These are phyloP conservation scores for Pseudochaenichthys georgianus DNA, from an alignment of 2,797 vertebrate genomes.

Conservation along the genomic window DNA sequence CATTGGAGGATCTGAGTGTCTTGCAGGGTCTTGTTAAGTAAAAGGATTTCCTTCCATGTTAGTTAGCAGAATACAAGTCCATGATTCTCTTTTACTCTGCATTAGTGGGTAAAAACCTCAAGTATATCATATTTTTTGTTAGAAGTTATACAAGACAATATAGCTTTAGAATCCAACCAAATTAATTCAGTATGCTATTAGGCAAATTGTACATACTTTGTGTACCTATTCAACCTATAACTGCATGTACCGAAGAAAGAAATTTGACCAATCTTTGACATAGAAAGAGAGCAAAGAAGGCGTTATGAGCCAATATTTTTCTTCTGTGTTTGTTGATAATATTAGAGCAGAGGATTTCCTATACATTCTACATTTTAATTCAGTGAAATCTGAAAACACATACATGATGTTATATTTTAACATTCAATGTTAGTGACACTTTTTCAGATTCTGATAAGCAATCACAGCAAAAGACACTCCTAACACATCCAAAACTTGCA, in stretches of 20 bases:
- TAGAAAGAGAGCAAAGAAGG: not conserved
- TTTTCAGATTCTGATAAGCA: not conserved
- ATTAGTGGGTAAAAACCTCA: slow-evolving; percentile 1
- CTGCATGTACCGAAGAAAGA: not conserved
- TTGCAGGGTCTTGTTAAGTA: not conserved
- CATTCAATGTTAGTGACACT: not conserved
- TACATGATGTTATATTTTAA: not conserved
- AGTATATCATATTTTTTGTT: not conserved
- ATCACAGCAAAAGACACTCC: not conserved
- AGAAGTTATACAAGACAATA: no score
- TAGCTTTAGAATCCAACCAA: not conserved
- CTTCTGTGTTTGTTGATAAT: no score
- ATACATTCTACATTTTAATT: no score
- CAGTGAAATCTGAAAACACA: not conserved
- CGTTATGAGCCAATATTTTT: not conserved
- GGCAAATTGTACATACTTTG: not conserved
- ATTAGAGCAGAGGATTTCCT: not conserved
- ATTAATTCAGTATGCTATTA: not conserved
- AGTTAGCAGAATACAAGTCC: not conserved
- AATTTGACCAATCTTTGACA: slow-evolving; percentile 20
- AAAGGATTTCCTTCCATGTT: not conserved
- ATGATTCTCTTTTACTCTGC: not conserved
- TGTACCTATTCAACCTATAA: not conserved
- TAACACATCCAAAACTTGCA: not conserved
- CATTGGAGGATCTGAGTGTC: no score